Base-by-base conservation (phyloP, 2,797 vertebrate genomes). In the Xerus rutilus region DNA sequence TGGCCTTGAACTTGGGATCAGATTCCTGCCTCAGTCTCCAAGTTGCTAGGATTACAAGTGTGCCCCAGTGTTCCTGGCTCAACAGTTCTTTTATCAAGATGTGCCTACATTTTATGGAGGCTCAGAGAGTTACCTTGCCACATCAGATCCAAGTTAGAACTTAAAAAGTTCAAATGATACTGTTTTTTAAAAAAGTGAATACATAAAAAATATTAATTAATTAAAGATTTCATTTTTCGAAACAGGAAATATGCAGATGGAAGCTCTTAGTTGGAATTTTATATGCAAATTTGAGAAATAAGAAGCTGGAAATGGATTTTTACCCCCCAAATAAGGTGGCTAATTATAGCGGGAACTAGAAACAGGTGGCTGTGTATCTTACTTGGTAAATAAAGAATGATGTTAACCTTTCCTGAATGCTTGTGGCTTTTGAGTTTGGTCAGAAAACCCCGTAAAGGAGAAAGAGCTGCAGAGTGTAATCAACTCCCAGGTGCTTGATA, bases 381-480 rank as follows among this genome's bases (percentile, higher is more conserved):
- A 32, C 72, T 93, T 30, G 7, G 52, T 89, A 93, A 93, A 73
- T 83, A 83, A 96, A 96, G 87, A 97, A 84, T 70, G 89, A 87
- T 91, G 69, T 83, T 96, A 97, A 96, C 89, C 59, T 97, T 74
- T 86, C 43, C 59, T 67, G 93, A 79, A 64, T 93, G 91, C 81
- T 96, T 69, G 81, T 96, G 86, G 73, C 85, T 96, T 52, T 92
- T 93, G 92, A 96, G 79, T 97, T 97, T 86, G 77, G 74, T 70
- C 70, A 86, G 96, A 93, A 96, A 97, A 97, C 92, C 72, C 94
- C 96, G 86, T 97, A 92, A 96, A 94, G 74, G 91, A 94, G 91
- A 94, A 92, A 57, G 88, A 85, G 84, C 91, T 89, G 54, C 86
- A 82, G 77, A 64, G 35, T 93, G 47, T 95, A 97, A 96, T 97